Base-by-base conservation (phyloP, 1,140 invertebrate genomes). In the Bradysia coprophila region DNA sequence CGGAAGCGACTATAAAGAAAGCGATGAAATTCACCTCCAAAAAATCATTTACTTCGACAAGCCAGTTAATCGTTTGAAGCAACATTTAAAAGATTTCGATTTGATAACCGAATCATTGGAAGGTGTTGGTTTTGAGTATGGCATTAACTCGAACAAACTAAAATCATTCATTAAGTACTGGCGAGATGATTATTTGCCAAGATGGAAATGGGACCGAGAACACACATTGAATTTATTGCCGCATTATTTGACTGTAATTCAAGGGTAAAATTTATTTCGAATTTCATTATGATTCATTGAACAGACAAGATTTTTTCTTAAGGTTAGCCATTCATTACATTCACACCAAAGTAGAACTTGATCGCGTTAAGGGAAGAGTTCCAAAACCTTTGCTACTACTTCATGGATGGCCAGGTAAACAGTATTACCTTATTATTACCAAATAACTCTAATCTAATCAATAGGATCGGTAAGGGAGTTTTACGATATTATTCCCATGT, bases 401-500 rank as follows among this genome's bases (percentile, higher is more conserved):
- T 4, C 88, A 94, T 52, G 89, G 90, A n/a, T 95, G 89, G 90
- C 90, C 90, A 3, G 87, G 90, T 21, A n/a, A n/a, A n/a, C n/a
- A n/a, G n/a, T n/a, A n/a, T n/a, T n/a, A n/a, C n/a, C n/a, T n/a
- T n/a, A n/a, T n/a, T n/a, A n/a, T n/a, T n/a, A n/a, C n/a, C n/a
- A n/a, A n/a, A n/a, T n/a, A n/a, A n/a, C n/a, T n/a, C n/a, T n/a
- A n/a, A n/a, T n/a, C n/a, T n/a, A n/a, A n/a, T n/a, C n/a, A n/a
- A n/a, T n/a, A n/a, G n/a, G n/a, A n/a, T 85, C 82, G 0, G 67
- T 92, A 3, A 65, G 80, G 9, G 86, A 93, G 57, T 92, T 91
- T 55, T 81, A 83, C 46, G 79, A 86, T 50, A 65, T 88, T 1
- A 76, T 84, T 38, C 81, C 80, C 0, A 41, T 77, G 4, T 59